Evolutionary conservation across 2,888 invertebrate species (phyloP), one percentile per base, ranked within the genome.

Genomic region (Geophilus truncorum): DNA sequence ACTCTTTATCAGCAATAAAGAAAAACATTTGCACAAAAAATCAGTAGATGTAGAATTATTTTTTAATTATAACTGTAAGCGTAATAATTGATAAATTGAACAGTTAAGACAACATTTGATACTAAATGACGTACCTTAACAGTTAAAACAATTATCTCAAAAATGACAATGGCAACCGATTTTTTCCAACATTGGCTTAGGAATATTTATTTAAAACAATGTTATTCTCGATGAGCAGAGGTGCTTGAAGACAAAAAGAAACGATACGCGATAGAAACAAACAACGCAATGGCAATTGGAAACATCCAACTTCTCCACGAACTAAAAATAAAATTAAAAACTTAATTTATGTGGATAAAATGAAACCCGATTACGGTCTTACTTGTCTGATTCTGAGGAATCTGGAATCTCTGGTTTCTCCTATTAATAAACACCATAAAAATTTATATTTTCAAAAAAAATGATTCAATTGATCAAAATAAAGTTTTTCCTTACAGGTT

Each of bases 221-320:
- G 23, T 79, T 79, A 79, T 21, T 79, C 79, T 30, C 79, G 57
- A 79, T 79, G 79, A 15, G 36, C 6, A 79, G 79, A 1, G 28
- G 79, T n/a, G 85, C 85, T 76, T 9, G 85, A 85, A 57, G 84
- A 81, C 77, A 84, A 83, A 82, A 86, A 85, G 81, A 84, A 85
- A 80, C 86, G 85, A 83, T 86, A 86, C 80, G 86, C 82, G 81
- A 87, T 80, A 28, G 87, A 85, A 62, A 85, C 86, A 15, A 85
- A 82, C 9, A 86, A 82, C 28, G 86, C 87, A 78, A 86, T 82
- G 45, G 84, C 85, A 82, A 86, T 84, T 51, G 87, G 86, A 82
- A 86, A 83, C 78, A 86, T 79, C 87, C 87, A 87, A 28, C 85
- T 84, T 81, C 84, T 85, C 86, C 86, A 86, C 0, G 85, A 85